Conservation (phyloP, 2,888 invertebrate species). For the Euzophera pinguis region DNA sequence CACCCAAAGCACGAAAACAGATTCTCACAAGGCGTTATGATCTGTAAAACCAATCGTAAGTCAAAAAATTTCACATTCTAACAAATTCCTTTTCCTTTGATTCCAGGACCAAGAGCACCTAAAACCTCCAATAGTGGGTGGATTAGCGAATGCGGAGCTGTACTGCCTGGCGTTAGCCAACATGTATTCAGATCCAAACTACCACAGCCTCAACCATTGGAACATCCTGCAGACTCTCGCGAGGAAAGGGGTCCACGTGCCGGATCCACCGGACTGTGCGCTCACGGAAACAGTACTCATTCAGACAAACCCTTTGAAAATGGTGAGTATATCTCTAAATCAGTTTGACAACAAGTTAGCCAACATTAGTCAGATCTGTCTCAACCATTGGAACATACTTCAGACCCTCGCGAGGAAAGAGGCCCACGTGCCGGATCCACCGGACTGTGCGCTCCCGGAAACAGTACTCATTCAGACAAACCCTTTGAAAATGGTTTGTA, state of each 20-base stretch:
- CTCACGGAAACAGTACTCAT: constrained; percentile 97
- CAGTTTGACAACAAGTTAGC: constrained; percentile 72
- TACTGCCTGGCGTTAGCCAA: constrained; percentile 96
- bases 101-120: constrained; percentile 94
- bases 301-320: constrained; percentile 95
- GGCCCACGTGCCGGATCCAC: constrained; percentile 89
- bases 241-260: constrained; percentile 93
- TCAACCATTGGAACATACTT: constrained; percentile 96
- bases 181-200: constrained; percentile 97
- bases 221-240: constrained; percentile 95
- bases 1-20: too few relatives aligned
- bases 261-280: constrained; percentile 90
- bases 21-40: too few relatives aligned
- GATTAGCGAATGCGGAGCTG: constrained; percentile 95
- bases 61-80: background rate
- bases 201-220: constrained; percentile 97
- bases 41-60: too few relatives aligned
- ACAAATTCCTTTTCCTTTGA: constrained; percentile 16
- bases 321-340: constrained; percentile 81
- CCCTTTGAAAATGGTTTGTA: constrained; percentile 92
- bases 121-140: constrained; percentile 95
- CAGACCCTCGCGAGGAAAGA: constrained; percentile 96
- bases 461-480: constrained; percentile 97
- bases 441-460: constrained; percentile 94
- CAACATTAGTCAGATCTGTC: constrained; percentile 97